A percentile compares a stretch with the other conserved stretches of the same genome.
Evolutionary conservation across 2,113 vertebrate genomes (phyloP).

Genomic region (Salvelinus sp.): DNA sequence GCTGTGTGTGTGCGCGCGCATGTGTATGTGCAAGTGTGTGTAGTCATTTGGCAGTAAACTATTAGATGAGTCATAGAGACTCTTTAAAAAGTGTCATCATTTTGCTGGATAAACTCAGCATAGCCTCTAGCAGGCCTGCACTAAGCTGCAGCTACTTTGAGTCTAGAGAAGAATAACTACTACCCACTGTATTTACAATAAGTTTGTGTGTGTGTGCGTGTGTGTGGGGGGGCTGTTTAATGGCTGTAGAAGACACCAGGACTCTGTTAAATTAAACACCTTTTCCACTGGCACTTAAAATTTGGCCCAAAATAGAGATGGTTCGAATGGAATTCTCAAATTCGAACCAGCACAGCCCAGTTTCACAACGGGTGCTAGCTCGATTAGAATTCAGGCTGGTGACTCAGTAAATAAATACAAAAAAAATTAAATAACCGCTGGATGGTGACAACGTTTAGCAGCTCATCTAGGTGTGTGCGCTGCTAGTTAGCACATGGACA

Average conservation of each 20-base stretch:
- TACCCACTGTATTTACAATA: not conserved
- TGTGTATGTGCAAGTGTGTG: constrained; percentile 9
- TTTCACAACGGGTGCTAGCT: too few relatives aligned
- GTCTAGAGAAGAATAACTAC: not conserved
- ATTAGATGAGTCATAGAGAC: constrained; percentile 18
- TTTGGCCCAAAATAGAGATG: too few relatives aligned
- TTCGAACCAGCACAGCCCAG: too few relatives aligned
- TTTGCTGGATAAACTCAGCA: constrained; percentile 17
- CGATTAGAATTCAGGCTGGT: too few relatives aligned
- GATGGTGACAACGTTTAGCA: too few relatives aligned
- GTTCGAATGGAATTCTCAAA: too few relatives aligned
- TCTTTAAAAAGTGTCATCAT: constrained; percentile 45
- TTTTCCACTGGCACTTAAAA: too few relatives aligned
- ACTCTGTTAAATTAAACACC: too few relatives aligned
- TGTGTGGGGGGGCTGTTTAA: constrained; percentile 33
- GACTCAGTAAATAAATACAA: too few relatives aligned
- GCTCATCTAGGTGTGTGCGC: too few relatives aligned
- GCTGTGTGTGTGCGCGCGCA: constrained; percentile 9
- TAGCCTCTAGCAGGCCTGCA: constrained; percentile 20
- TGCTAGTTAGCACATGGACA: too few relatives aligned
- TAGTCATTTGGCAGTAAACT: constrained; percentile 33
- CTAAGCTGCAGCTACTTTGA: not conserved
- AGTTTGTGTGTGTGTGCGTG: constrained; percentile 28
- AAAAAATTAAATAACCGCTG: too few relatives aligned
- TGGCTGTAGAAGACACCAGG: constrained; percentile 15